These are phyloP conservation scores for Orthosia incerta DNA, from an alignment of 2,888 invertebrate genomes.

Conservation along the genomic window DNA sequence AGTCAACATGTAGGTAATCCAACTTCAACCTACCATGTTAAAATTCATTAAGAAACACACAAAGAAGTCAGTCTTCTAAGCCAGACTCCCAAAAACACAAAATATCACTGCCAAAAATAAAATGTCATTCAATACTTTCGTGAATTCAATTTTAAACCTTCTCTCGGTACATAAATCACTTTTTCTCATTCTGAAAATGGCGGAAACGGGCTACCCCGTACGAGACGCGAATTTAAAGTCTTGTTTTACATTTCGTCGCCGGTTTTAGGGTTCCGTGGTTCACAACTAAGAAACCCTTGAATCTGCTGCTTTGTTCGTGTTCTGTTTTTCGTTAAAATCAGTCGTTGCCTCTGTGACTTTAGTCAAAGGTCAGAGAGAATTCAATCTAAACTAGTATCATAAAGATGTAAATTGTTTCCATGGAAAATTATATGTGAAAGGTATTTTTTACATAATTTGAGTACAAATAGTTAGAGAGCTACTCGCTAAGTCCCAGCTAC, in stretches of 20 bases:
- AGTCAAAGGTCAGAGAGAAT: not conserved
- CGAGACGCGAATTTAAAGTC: conserved; percentile 64
- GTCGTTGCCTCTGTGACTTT: not conserved
- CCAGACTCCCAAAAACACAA: not conserved
- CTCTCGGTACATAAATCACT: conserved; percentile 57
- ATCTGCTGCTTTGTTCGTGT: not conserved
- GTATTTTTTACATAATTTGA: no score
- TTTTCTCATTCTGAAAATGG: conserved; percentile 62
- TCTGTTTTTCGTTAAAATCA: not conserved
- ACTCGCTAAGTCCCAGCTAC: no score
- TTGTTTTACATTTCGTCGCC: conserved; percentile 59
- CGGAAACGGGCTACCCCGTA: conserved; percentile 50
- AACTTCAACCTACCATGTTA: not conserved
- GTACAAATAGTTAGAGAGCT: no score
- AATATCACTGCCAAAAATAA: conserved; percentile 37
- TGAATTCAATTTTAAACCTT: conserved; percentile 52
- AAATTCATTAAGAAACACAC: not conserved
- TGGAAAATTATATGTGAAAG: no score
- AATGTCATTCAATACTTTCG: conserved; percentile 41
- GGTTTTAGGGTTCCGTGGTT: conserved; percentile 38
- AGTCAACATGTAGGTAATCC: not conserved
- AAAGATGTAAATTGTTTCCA: no score
- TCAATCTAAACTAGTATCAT: no score
- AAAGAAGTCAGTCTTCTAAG: not conserved
- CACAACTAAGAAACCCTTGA: not conserved